Base-by-base conservation (phyloP, 2,113 vertebrate genomes). In the Trichomycterus rosablanca region DNA sequence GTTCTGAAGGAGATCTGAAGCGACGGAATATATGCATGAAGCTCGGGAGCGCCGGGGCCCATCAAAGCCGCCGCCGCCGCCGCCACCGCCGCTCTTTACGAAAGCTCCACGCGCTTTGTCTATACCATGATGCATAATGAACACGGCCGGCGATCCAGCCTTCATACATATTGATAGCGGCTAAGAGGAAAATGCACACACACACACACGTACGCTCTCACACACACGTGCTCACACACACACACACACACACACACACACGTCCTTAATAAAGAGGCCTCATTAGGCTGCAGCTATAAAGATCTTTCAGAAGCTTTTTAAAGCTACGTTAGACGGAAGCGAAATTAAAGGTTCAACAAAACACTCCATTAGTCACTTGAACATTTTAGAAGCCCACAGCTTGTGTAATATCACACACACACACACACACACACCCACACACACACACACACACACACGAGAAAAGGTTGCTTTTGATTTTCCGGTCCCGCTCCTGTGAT, bases 301-400 rank as follows among this genome's bases (percentile, higher is more conserved):
- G 70, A 72, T 67, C 59, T 72, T 67, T 67, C 70, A 72, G 56
- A 72, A 72, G 70, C 70, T 72, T 72, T 40, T 72, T 72, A 72
- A 61, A 66, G 59, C 23, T 39, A 57, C 70, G 56, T 67, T 67
- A 67, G 58, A 72, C 37, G 53, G 54, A 63, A 57, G 53, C 51
- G 45, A 71, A 65, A 71, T 67, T 48, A 67, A 67, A 72, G 70
- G 63, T 63, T 63, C 64, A 67, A 64, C 70, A 63, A 72, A 71
- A 63, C 59, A 62, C 70, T 67, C 64, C 70, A 72, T 72, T 72
- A 72, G 70, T 64, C 63, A 57, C 69, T 71, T 59, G 50, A 61
- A 61, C 55, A 62, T 67, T 71, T 71, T 61, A 62, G 62, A 51
- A 51, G 50, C 63, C 66, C 61, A 18, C 24, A 32, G 45, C 35